Evolutionary conservation across 2,113 vertebrate genomes (phyloP).

Genomic region (Proteles cristata): DNA sequence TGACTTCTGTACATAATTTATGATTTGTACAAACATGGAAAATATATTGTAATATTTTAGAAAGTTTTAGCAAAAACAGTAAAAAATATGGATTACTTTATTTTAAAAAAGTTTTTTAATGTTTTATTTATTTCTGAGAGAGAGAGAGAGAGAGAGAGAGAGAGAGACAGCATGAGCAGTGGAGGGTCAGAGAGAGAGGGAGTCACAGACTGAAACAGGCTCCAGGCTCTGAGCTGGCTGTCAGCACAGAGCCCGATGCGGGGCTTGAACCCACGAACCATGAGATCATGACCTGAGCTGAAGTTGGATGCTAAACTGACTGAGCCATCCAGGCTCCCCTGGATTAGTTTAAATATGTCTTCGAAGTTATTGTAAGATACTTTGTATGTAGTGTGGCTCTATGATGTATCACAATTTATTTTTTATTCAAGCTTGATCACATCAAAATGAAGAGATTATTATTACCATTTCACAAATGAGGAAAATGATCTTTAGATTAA

Average conservation of each 20-base stretch:
- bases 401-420: not conserved
- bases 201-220: no score
- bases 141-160: no score
- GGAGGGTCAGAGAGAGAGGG: no score
- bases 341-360: not conserved
- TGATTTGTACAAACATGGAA: not conserved
- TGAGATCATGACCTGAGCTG: no score
- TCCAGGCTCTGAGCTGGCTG: no score
- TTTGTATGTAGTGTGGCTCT: not conserved
- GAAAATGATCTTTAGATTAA: not conserved
- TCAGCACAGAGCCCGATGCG: no score
- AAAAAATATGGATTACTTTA: not conserved
- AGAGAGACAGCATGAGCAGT: no score
- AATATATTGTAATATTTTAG: not conserved
- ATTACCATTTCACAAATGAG: not conserved
- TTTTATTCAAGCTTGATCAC: not conserved
- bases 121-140: no score
- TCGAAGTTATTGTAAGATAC: not conserved
- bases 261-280: no score
- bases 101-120: no score
- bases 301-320: no score
- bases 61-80: not conserved
- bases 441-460: not conserved
- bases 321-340: no score
- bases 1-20: not conserved